A percentile compares a stretch with the other conserved stretches of the same genome.
phyloP scores from a whole-genome alignment of 2,797 vertebrate species.

The Bradypus variegatus region DNA sequence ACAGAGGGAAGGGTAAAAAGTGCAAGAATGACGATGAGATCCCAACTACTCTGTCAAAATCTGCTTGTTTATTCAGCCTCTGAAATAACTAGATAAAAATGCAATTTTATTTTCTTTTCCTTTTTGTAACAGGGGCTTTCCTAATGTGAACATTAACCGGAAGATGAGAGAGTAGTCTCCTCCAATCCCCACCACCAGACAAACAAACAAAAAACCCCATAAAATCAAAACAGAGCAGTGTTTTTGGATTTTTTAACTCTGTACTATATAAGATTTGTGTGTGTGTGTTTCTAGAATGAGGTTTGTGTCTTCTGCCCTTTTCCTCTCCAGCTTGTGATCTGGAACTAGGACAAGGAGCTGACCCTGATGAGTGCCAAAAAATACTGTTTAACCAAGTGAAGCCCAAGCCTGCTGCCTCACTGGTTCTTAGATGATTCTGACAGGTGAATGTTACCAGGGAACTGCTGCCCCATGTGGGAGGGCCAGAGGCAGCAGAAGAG shows the following conservation, averaged over 20 bases:
- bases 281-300: slow-evolving; percentile 28
- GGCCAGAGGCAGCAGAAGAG: background rate
- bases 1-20: background rate
- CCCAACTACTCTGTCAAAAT: slow-evolving; percentile 18
- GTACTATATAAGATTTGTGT: background rate
- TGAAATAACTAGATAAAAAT: background rate
- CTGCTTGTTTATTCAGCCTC: slow-evolving; percentile 39
- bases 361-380: background rate
- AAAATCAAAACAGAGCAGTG: background rate
- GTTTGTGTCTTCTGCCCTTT: slow-evolving; percentile 52
- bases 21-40: background rate
- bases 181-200: background rate
- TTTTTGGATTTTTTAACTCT: slow-evolving; percentile 20
- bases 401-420: background rate
- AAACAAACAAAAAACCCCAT: background rate
- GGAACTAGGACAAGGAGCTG: background rate
- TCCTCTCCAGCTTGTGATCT: slow-evolving; percentile 33
- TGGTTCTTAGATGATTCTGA: background rate
- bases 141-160: slow-evolving; percentile 42
- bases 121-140: slow-evolving; percentile 27
- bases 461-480: background rate
- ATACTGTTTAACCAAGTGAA: rapidly evolving
- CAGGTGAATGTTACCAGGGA: slow-evolving; percentile 15
- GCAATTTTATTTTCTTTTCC: background rate
- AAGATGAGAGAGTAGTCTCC: background rate